These are phyloP conservation scores for Megathymus violae DNA, from an alignment of 1,140 invertebrate genomes.

Conservation along the genomic window DNA sequence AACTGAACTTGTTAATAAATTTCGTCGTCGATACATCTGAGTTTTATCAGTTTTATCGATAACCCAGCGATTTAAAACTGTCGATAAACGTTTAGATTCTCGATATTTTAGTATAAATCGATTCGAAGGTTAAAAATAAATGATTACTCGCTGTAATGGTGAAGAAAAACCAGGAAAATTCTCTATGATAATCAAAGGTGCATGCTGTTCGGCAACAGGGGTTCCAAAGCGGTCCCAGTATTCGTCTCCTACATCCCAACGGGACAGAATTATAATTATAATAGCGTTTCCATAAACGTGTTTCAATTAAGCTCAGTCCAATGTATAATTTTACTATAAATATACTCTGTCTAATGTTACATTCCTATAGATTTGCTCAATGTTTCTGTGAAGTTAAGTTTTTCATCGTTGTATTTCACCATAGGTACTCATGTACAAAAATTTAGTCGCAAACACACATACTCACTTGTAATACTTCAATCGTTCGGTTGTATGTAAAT, in stretches of 20 bases:
- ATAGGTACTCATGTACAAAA: constrained; percentile 64
- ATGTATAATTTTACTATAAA: constrained; percentile 24
- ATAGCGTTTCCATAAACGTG: too few species aligned
- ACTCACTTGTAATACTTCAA: constrained; percentile 66
- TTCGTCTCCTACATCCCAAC: too few species aligned
- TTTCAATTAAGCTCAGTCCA: too few species aligned
- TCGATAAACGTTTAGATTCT: too few species aligned
- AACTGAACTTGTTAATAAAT: background rate
- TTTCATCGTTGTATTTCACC: constrained; percentile 30
- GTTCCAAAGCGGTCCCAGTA: too few species aligned
- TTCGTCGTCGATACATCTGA: background rate
- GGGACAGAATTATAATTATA: too few species aligned
- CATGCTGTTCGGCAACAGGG: too few species aligned
- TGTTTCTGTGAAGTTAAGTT: constrained; percentile 39
- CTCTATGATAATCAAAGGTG: too few species aligned
- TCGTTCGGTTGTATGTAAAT: constrained; percentile 66
- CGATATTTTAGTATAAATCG: too few species aligned
- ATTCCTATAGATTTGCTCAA: constrained; percentile 70
- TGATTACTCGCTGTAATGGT: too few species aligned
- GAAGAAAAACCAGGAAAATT: too few species aligned
- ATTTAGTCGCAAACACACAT: constrained; percentile 64
- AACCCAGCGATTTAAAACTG: background rate
- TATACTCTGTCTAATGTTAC: constrained; percentile 41
- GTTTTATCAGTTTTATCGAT: background rate
- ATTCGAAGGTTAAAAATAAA: too few species aligned